These are phyloP conservation scores for Poeciliopsis occidentalis DNA, from an alignment of 2,113 vertebrate species.

Conservation along the genomic window DNA sequence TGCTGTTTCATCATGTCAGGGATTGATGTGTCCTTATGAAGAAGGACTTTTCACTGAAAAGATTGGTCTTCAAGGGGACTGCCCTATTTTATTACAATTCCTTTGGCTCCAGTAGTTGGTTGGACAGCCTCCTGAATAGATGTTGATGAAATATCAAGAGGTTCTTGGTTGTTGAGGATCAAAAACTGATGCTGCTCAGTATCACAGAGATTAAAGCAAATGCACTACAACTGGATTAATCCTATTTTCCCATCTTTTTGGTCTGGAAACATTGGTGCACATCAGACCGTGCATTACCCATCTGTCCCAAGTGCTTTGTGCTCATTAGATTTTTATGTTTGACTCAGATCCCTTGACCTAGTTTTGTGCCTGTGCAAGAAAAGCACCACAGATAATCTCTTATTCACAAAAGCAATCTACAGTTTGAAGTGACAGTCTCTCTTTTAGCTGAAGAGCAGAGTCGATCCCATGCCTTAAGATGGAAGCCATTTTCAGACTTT, in stretches of 20 bases:
- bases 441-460: neutral
- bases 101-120: neutral
- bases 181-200: neutral
- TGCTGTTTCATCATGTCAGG: too few species aligned
- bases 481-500: neutral
- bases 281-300: constrained; percentile 28
- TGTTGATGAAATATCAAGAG: too few species aligned
- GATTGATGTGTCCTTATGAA: neutral
- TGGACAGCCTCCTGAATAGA: neutral
- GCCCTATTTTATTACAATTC: neutral
- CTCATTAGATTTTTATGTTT: constrained; percentile 64
- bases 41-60: neutral
- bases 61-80: neutral
- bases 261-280: constrained; percentile 24
- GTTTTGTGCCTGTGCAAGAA: constrained; percentile 38
- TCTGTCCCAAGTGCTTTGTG: constrained; percentile 51
- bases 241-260: constrained; percentile 21
- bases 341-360: constrained; percentile 49
- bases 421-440: neutral
- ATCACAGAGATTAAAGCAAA: neutral
- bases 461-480: neutral
- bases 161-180: neutral
- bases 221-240: constrained; percentile 26
- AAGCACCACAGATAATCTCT: constrained; percentile 10
- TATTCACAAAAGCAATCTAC: constrained; percentile 10